Percentiles rank a stretch among this genome's conserved stretches.
Evolutionary conservation across 92 coral and sea anemone species (phyloP).

Genomic region (Scolanthus callimorphus): DNA sequence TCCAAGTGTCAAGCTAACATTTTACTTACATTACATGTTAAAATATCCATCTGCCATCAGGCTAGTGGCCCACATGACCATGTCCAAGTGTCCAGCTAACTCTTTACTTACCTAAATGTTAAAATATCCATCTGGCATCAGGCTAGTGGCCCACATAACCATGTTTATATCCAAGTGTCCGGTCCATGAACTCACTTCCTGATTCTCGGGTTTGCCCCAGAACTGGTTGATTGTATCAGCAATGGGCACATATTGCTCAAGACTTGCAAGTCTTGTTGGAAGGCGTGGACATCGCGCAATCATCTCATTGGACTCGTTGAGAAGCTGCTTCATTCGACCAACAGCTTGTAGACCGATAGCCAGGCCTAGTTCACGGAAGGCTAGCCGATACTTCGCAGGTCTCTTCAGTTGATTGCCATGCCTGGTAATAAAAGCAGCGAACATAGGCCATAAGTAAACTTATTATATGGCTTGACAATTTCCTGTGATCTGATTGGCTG

Average conservation of each 20-base stretch:
- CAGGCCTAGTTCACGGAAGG: conserved; percentile 61
- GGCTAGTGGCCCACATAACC: conserved; percentile 69
- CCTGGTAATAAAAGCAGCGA: conserved; percentile 2
- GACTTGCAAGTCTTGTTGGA: conserved; percentile 10
- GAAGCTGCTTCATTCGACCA: conserved; percentile 22
- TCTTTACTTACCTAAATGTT: no score
- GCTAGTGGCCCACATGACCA: conserved; percentile 66
- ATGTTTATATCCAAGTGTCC: conserved; percentile 61
- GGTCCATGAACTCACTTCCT: conserved; percentile 45
- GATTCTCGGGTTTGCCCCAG: conserved; percentile 52
- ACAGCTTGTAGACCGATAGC: conserved; percentile 60
- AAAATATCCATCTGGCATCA: conserved; percentile 54
- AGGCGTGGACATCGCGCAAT: conserved; percentile 17
- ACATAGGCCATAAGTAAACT: no score
- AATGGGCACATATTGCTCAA: conserved; percentile 25
- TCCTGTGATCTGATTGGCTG: no score
- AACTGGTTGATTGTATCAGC: conserved; percentile 39
- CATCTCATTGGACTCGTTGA: conserved; percentile 26
- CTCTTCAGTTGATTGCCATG: conserved; percentile 23
- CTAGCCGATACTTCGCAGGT: conserved; percentile 55
- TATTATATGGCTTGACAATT: no score
- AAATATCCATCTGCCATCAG: conserved; percentile 52
- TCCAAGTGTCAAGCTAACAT: no score
- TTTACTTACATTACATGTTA: no score
- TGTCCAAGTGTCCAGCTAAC: no score